These are phyloP conservation scores for Myotis yumanensis DNA, from an alignment of 2,113 vertebrate species.

Conservation along the genomic window DNA sequence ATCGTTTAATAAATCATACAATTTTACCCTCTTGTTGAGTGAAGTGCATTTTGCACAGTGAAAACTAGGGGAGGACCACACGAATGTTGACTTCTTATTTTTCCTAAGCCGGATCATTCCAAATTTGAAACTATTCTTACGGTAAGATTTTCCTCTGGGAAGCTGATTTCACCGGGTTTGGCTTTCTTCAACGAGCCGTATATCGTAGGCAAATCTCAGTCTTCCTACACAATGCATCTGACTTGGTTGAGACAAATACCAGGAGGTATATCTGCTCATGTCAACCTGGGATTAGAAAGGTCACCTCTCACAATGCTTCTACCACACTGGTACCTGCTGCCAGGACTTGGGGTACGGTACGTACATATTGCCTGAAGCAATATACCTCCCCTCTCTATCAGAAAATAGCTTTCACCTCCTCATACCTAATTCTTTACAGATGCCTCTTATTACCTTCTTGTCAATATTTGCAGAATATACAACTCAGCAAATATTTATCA, in stretches of 20 bases:
- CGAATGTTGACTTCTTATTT: neutral
- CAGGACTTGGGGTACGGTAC: neutral
- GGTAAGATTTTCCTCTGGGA: slow-evolving; percentile 5
- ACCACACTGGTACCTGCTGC: neutral
- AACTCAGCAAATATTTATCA: neutral
- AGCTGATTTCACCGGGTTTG: neutral
- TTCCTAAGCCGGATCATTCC: neutral
- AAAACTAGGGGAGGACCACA: neutral
- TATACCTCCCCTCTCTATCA: neutral
- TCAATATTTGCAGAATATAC: neutral
- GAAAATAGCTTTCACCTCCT: neutral
- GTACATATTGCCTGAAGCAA: neutral
- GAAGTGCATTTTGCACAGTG: slow-evolving; percentile 15
- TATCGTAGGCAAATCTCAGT: neutral
- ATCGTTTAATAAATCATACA: slow-evolving; percentile 45
- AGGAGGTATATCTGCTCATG: neutral
- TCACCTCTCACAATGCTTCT: neutral
- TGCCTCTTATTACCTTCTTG: neutral
- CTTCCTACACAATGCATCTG: neutral
- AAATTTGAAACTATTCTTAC: neutral
- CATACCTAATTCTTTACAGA: neutral
- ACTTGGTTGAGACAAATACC: neutral
- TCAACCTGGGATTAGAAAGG: neutral
- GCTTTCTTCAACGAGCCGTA: neutral
- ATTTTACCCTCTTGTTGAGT: slow-evolving; percentile 8